A percentile compares a stretch with the other conserved stretches of the same genome.
phyloP scores from a whole-genome alignment of 92 coral and sea anemone genomes.

The Zoanthus sansibaricus region DNA sequence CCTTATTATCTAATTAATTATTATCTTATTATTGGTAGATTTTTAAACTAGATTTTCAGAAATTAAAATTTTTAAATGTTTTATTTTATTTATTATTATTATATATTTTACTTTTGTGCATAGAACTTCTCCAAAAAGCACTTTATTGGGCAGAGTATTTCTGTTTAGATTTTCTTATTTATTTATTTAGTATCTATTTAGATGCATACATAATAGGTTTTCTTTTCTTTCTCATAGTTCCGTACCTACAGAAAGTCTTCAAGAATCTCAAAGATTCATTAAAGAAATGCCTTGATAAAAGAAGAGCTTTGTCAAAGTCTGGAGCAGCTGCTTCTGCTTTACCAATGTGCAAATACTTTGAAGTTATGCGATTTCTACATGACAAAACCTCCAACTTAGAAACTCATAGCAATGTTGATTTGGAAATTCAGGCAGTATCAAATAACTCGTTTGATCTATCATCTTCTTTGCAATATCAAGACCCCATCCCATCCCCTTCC shows the following conservation, averaged over 20 bases:
- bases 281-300: background rate
- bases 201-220: background rate
- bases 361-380: background rate
- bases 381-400: background rate
- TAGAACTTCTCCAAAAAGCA: slow-evolving; percentile 5
- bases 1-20: background rate
- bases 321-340: background rate
- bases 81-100: background rate
- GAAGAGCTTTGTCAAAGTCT: background rate
- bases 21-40: slow-evolving; percentile 6
- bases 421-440: background rate
- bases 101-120: slow-evolving; percentile 11
- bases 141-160: slow-evolving; percentile 5
- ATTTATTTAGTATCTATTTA: background rate
- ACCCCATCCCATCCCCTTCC: background rate
- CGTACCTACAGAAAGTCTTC: slow-evolving; percentile 1
- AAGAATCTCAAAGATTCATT: slow-evolving; percentile 1
- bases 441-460: background rate
- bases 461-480: background rate
- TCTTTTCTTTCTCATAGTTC: background rate
- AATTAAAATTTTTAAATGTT: slow-evolving; percentile 4
- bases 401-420: slow-evolving; percentile 2
- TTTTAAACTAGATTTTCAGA: slow-evolving; percentile 4
- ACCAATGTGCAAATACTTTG: background rate
- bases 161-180: background rate